phyloP scores from a whole-genome alignment of 1,140 invertebrate genomes.

The Anoplophora glabripennis region DNA sequence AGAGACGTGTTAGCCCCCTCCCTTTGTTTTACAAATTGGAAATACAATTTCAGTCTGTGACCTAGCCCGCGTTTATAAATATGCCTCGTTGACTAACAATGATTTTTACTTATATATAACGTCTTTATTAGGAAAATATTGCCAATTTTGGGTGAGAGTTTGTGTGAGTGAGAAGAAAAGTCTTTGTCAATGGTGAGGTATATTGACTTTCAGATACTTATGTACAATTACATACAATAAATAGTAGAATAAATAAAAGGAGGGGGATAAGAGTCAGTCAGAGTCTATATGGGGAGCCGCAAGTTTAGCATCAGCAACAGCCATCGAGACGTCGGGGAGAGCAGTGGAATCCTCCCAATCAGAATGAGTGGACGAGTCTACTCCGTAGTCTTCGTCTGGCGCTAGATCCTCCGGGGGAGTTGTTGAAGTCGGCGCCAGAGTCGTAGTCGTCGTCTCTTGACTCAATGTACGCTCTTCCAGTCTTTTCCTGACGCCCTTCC shows the following conservation, averaged over 20 bases:
- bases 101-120: no score
- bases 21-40: no score
- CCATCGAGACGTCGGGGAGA: constrained; percentile 33
- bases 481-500: constrained; percentile 41
- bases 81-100: no score
- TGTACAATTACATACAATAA: constrained; percentile 45
- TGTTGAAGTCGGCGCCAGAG: constrained; percentile 21
- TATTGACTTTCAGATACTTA: constrained; percentile 32
- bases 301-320: constrained; percentile 25
- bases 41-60: no score
- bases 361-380: constrained; percentile 39
- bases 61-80: no score
- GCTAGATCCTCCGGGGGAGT: constrained; percentile 30
- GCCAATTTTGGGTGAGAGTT: no score
- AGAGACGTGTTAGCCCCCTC: no score
- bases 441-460: constrained; percentile 28
- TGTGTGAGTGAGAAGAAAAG: no score
- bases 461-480: constrained; percentile 28
- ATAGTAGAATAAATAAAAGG: constrained; percentile 46
- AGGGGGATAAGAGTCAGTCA: constrained; percentile 38
- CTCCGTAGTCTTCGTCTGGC: constrained; percentile 39
- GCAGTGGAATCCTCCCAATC: constrained; percentile 42
- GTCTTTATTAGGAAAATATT: no score
- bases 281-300: constrained; percentile 31
- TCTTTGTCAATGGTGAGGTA: constrained; percentile 12